A percentile compares a stretch with the other conserved stretches of the same genome.
Evolutionary conservation across 1,140 invertebrate species (phyloP).

Genomic region (Aradophagus sp.): DNA sequence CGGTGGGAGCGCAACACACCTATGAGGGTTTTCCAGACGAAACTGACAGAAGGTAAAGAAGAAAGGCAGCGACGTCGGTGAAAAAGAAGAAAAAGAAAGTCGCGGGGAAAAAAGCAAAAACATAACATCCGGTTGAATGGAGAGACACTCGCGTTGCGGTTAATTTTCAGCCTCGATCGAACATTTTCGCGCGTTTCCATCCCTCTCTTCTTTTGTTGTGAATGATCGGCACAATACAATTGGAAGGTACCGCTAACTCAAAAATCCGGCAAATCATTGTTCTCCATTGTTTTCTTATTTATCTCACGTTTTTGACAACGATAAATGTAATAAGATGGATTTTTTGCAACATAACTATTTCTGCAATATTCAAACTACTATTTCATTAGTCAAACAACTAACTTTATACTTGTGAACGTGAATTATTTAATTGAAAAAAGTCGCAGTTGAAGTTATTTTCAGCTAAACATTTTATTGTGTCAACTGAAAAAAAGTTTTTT

Average conservation of each 20-base stretch:
- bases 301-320: conserved; percentile 28
- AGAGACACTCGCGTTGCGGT: conserved; percentile 53
- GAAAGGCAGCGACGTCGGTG: conserved; percentile 22
- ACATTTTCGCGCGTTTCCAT: conserved; percentile 40
- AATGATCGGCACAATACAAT: conserved; percentile 40
- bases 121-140: conserved; percentile 8
- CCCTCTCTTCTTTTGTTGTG: conserved; percentile 15
- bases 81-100: conserved; percentile 19
- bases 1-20: conserved; percentile 17
- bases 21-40: conserved; percentile 28
- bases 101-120: conserved; percentile 24
- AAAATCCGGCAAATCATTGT: conserved; percentile 42
- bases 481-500: too few species aligned
- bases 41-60: conserved; percentile 34
- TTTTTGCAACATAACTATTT: too few species aligned
- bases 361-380: too few species aligned
- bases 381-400: too few species aligned
- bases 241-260: too few species aligned
- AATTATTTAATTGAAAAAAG: too few species aligned
- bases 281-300: conserved; percentile 35
- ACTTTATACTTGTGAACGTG: too few species aligned
- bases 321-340: conserved; percentile 8
- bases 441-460: too few species aligned
- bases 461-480: too few species aligned
- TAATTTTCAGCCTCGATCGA: conserved; percentile 58